Percentiles rank a stretch among this genome's conserved stretches.
Conservation (phyloP, 2,888 invertebrate species). For the Ormyrus rosae region DNA sequence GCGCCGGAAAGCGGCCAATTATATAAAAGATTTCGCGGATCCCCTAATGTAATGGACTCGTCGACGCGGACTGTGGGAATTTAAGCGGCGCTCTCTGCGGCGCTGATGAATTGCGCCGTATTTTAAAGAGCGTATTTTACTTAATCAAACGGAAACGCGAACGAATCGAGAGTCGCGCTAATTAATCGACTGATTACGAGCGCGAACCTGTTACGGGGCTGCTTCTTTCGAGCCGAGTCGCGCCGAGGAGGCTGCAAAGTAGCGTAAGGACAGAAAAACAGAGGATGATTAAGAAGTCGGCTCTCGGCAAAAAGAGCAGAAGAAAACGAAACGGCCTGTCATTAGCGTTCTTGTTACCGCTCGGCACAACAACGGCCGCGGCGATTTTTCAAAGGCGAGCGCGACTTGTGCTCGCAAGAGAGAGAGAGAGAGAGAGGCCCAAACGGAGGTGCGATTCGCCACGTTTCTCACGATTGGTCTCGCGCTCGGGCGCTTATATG, state of each 20-base stretch:
- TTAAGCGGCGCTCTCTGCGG: too few relatives aligned
- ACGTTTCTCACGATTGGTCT: constrained; percentile 50
- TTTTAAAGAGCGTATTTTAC: too few relatives aligned
- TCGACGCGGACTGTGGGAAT: too few relatives aligned
- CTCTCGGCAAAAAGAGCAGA: constrained; percentile 20
- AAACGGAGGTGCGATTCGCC: constrained; percentile 47
- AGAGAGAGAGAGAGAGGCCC: neutral
- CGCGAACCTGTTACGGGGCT: too few relatives aligned
- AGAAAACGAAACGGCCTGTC: constrained; percentile 27
- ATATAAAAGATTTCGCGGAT: too few relatives aligned
- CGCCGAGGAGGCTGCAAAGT: neutral
- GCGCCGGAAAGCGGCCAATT: too few relatives aligned
- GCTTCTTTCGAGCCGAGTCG: neutral
- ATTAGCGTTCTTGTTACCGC: constrained; percentile 42
- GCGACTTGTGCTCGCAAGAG: neutral
- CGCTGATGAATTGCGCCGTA: too few relatives aligned
- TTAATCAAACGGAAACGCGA: too few relatives aligned
- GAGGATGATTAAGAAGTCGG: neutral
- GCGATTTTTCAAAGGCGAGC: constrained; percentile 41
- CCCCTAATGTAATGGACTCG: too few relatives aligned
- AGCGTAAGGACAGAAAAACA: neutral
- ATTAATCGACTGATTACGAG: too few relatives aligned
- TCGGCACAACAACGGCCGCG: neutral
- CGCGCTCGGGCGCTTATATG: neutral
- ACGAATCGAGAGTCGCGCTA: too few relatives aligned